Percentiles rank a stretch among this genome's conserved stretches.
Evolutionary conservation across 1,140 invertebrate species (phyloP).

Genomic region (Macrobrachium rosenbergii): DNA sequence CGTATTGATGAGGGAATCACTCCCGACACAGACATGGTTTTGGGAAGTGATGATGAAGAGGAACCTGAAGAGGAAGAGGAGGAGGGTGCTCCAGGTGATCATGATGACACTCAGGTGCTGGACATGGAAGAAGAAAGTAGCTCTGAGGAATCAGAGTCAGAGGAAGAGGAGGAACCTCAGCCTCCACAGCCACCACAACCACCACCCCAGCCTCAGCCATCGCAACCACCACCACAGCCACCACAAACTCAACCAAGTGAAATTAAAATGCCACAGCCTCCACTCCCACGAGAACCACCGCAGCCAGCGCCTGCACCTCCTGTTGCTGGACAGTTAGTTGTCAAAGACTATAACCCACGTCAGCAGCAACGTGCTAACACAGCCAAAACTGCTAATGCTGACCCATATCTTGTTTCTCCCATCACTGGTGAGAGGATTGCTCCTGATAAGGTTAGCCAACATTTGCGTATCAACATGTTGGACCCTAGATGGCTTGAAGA

Average conservation of each 20-base stretch:
- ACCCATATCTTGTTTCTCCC: constrained; percentile 97
- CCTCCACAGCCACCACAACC: neutral
- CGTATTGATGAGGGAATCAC: constrained; percentile 75
- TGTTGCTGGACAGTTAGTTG: constrained; percentile 89
- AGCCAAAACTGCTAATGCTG: constrained; percentile 72
- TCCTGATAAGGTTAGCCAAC: constrained; percentile 96
- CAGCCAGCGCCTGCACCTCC: constrained; percentile 86
- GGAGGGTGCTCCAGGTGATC: constrained; percentile 68
- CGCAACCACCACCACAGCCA: constrained; percentile 75
- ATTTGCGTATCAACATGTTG: constrained; percentile 96
- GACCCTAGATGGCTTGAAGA: constrained; percentile 99
- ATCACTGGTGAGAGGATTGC: constrained; percentile 98
- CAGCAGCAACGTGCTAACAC: constrained; percentile 70
- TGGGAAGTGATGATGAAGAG: constrained; percentile 81
- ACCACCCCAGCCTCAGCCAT: constrained; percentile 68
- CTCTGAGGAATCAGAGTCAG: constrained; percentile 80
- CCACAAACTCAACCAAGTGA: constrained; percentile 21
- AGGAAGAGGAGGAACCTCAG: constrained; percentile 66
- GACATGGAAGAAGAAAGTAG: constrained; percentile 86
- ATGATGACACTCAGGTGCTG: constrained; percentile 75
- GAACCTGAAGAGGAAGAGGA: constrained; percentile 69
- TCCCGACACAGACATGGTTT: constrained; percentile 79
- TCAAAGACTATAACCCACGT: constrained; percentile 97
- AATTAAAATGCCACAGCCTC: constrained; percentile 66
- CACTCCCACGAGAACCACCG: constrained; percentile 73